phyloP scores from a whole-genome alignment of 2,113 vertebrate genomes.

The Ptyas mucosa region DNA sequence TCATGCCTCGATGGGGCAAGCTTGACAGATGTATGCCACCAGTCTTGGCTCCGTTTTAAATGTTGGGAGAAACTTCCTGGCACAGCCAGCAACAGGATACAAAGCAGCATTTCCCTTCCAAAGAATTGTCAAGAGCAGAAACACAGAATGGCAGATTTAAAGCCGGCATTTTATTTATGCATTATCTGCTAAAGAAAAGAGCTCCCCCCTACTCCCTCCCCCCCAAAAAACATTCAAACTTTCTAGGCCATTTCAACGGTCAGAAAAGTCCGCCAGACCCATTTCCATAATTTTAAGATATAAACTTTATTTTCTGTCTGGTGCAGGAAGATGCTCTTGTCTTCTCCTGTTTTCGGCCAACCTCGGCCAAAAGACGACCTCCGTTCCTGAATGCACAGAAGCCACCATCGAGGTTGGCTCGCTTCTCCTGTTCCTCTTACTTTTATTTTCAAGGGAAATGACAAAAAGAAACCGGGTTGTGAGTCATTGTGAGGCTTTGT shows the following conservation, averaged over 20 bases:
- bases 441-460: not conserved
- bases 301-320: not conserved
- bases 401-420: not conserved
- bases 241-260: not conserved
- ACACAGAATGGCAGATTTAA: not conserved
- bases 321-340: not conserved
- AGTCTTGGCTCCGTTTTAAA: fast-evolving
- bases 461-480: not conserved
- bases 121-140: not conserved
- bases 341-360: fast-evolving
- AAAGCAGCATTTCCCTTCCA: conserved; percentile 6
- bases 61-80: not conserved
- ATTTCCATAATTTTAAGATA: not conserved
- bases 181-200: not conserved
- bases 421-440: not conserved
- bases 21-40: not conserved
- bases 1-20: not conserved
- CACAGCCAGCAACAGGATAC: not conserved
- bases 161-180: fast-evolving
- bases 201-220: too few relatives aligned
- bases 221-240: fast-evolving
- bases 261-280: fast-evolving
- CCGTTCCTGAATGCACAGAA: not conserved
- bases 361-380: fast-evolving
- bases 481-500: not conserved